These are phyloP conservation scores for Scaptomyza polygonia DNA, from an alignment of 2,888 invertebrate species.

Conservation along the genomic window DNA sequence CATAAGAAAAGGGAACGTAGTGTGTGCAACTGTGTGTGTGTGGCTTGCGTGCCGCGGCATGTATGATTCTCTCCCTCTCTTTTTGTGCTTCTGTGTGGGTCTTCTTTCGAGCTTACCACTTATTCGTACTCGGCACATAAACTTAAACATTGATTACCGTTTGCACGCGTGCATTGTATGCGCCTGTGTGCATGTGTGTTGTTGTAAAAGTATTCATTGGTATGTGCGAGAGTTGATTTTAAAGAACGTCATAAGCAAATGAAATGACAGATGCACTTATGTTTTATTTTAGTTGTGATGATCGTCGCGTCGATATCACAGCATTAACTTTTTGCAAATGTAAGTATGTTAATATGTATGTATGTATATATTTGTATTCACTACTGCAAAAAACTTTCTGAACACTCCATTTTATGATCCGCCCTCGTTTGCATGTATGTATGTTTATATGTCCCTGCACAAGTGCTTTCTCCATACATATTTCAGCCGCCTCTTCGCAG, in stretches of 20 bases:
- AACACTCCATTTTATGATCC: slow-evolving; percentile 38
- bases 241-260: slow-evolving; percentile 37
- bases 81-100: slow-evolving; percentile 56
- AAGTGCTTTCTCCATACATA: slow-evolving; percentile 77
- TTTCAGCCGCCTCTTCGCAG: slow-evolving; percentile 62
- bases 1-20: slow-evolving; percentile 47
- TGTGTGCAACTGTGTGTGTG: slow-evolving; percentile 1
- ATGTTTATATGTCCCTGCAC: slow-evolving; percentile 53
- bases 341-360: background rate
- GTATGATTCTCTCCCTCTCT: slow-evolving; percentile 33
- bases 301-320: slow-evolving; percentile 12
- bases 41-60: slow-evolving; percentile 49
- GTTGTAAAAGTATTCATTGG: slow-evolving; percentile 36
- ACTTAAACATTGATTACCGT: slow-evolving; percentile 73
- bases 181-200: slow-evolving; percentile 18
- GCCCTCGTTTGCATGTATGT: slow-evolving; percentile 44
- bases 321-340: slow-evolving; percentile 1
- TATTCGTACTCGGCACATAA: slow-evolving; percentile 63
- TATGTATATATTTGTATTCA: no score
- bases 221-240: slow-evolving; percentile 56
- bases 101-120: slow-evolving; percentile 62
- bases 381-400: slow-evolving; percentile 1
- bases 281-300: background rate
- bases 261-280: slow-evolving; percentile 12
- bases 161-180: slow-evolving; percentile 63